A percentile compares a stretch with the other conserved stretches of the same genome.
phyloP scores from a whole-genome alignment of 1,140 invertebrate species.

The Tribolium madens region DNA sequence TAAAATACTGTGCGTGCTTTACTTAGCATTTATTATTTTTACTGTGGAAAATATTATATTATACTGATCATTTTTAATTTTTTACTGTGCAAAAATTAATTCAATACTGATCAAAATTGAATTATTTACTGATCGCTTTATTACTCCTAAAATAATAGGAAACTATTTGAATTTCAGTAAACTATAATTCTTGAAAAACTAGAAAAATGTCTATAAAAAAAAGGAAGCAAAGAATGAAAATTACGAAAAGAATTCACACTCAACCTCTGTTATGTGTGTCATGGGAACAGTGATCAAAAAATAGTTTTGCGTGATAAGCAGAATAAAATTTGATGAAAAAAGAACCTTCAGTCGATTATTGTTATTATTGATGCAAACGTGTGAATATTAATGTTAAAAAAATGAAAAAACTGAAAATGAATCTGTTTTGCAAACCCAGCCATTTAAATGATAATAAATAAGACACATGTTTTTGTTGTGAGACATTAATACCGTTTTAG shows the following conservation, averaged over 20 bases:
- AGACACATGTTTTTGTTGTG: neutral
- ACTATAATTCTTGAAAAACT: too few species aligned
- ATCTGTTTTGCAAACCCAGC: too few species aligned
- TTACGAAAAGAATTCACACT: neutral
- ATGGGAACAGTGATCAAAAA: neutral
- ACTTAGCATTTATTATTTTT: too few species aligned
- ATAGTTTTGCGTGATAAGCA: neutral
- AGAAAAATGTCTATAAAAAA: neutral
- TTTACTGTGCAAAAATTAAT: too few species aligned
- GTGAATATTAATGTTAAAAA: neutral
- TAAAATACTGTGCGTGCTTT: too few species aligned
- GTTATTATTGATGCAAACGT: too few species aligned
- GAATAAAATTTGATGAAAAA: neutral
- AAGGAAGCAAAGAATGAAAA: neutral
- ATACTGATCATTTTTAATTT: too few species aligned
- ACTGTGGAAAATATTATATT: too few species aligned
- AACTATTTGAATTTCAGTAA: too few species aligned
- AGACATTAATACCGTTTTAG: neutral
- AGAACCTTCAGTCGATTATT: neutral
- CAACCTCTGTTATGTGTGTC: conserved; percentile 7
- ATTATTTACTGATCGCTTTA: too few species aligned
- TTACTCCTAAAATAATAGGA: too few species aligned
- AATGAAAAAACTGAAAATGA: neutral
- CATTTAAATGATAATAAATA: neutral
- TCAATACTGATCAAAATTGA: too few species aligned